Evolutionary conservation across 2,113 vertebrate genomes (phyloP), one percentile per base, ranked within the genome.

Genomic region (Crocuta crocuta): DNA sequence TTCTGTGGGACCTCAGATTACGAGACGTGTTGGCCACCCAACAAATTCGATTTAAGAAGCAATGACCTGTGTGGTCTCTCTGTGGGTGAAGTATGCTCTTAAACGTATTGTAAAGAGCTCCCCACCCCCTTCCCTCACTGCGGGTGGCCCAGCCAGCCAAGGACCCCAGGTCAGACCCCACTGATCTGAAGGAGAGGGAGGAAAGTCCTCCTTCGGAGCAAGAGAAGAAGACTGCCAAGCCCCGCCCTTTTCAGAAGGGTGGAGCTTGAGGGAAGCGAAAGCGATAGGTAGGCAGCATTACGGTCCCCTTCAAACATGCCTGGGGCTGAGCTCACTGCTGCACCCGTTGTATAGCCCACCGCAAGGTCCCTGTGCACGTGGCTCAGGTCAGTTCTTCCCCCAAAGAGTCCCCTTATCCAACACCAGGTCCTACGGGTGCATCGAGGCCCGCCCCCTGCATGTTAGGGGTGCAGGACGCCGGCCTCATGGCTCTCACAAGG

Each of bases 401-500:
- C 0, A 45, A 43, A 68, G 2, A 21, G 65, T 3, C 7, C 39
- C 3, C 21, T 31, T 26, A 10, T 17, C 74, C 13, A 1, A 2
- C 0, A 21, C 13, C 5, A 2, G 39, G 16, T 7, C 61, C 81
- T 61, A 21, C 5, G 0, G 8, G 10, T 10, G 23, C 63, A 1
- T 26, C 13, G 7, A 1, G 45, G 71, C 58, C 35, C 0, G 0
- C 10, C 45, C 7, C 39, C 35, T 16, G 2, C 84, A 33, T 21
- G 33, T 28, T 4, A 2, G 21, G 48, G 53, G n/a, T 1, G 2
- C 5, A 0, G 6, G 7, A 10, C 28, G 31, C 58, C 0, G 0
- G 48, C 28, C 2, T 23, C 4, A 0, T 7, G 0, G 6, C 2
- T 4, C 24, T 76, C 35, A 39, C n/a, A 10, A 7, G 4, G 33